A percentile compares a stretch with the other conserved stretches of the same genome.
Conservation (phyloP, 2,888 invertebrate genomes). For the Drosophila suboccidentalis region DNA sequence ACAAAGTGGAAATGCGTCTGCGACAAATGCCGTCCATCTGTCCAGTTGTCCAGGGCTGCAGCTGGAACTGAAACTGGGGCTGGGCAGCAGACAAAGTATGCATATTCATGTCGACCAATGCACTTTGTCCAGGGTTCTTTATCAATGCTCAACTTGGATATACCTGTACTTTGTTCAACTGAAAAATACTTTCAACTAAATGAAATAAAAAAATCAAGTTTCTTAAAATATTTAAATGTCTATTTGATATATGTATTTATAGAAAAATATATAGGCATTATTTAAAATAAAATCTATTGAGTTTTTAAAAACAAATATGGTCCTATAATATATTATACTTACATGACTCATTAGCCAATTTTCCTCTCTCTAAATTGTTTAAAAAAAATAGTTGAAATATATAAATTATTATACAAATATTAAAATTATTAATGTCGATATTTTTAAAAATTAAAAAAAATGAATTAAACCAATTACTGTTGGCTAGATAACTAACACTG, state of each 20-base stretch:
- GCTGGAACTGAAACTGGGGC: slow-evolving; percentile 24
- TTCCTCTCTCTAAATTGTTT: too few species aligned
- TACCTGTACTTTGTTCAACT: slow-evolving; percentile 11
- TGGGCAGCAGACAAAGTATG: slow-evolving; percentile 16
- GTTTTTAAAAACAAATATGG: neutral
- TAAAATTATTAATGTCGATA: neutral
- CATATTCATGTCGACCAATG: slow-evolving; percentile 50
- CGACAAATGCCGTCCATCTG: slow-evolving; percentile 31
- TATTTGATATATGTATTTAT: neutral
- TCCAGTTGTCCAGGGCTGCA: slow-evolving; percentile 23
- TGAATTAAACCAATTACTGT: neutral
- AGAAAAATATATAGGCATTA: too few species aligned
- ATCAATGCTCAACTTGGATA: neutral
- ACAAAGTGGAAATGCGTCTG: slow-evolving; percentile 79
- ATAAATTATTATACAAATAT: neutral
- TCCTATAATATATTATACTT: neutral
- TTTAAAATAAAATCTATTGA: neutral
- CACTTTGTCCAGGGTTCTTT: slow-evolving; percentile 34
- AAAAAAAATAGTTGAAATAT: too few species aligned
- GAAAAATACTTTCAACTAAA: neutral
- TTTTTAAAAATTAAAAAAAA: neutral
- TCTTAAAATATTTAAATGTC: neutral
- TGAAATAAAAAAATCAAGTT: neutral
- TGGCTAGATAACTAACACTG: too few species aligned
- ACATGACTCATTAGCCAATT: neutral